Percentiles rank a stretch among this genome's conserved stretches.
These are phyloP conservation scores for Mustela erminea DNA, from an alignment of 2,797 vertebrate genomes.

Conservation along the genomic window DNA sequence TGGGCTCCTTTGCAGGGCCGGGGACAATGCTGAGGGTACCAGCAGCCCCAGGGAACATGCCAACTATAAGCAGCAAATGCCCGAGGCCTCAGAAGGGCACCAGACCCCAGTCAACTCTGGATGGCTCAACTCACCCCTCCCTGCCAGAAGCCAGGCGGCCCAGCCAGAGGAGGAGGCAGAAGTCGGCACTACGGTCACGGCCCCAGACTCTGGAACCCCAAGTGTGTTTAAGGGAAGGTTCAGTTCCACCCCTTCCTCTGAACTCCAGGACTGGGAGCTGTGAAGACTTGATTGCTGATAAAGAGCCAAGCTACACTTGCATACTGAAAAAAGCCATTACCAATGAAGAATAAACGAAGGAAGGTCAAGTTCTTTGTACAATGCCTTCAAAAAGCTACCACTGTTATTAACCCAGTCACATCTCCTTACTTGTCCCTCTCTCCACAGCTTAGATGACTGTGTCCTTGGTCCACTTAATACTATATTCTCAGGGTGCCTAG, in stretches of 20 bases:
- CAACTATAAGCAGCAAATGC: background rate
- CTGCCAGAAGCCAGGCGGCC: background rate
- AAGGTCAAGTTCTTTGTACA: background rate
- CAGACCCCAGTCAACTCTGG: background rate
- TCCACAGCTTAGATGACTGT: background rate
- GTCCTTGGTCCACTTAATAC: background rate
- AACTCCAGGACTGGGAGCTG: background rate
- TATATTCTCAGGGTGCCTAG: background rate
- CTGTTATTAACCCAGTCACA: background rate
- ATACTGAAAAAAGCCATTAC: background rate
- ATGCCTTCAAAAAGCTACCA: background rate
- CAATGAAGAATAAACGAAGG: background rate
- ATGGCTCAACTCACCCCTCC: background rate
- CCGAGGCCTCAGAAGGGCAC: background rate
- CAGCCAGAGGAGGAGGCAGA: background rate
- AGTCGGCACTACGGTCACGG: background rate
- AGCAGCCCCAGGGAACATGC: background rate
- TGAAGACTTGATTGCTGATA: background rate
- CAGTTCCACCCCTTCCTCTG: slow-evolving; percentile 2
- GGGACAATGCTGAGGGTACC: background rate
- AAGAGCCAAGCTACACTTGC: background rate
- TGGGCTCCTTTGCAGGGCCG: background rate
- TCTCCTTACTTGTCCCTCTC: background rate
- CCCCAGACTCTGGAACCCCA: background rate
- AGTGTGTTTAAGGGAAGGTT: background rate